Evolutionary conservation across 2,113 vertebrate genomes (phyloP).

Genomic region (Rhagologus leucostigma): DNA sequence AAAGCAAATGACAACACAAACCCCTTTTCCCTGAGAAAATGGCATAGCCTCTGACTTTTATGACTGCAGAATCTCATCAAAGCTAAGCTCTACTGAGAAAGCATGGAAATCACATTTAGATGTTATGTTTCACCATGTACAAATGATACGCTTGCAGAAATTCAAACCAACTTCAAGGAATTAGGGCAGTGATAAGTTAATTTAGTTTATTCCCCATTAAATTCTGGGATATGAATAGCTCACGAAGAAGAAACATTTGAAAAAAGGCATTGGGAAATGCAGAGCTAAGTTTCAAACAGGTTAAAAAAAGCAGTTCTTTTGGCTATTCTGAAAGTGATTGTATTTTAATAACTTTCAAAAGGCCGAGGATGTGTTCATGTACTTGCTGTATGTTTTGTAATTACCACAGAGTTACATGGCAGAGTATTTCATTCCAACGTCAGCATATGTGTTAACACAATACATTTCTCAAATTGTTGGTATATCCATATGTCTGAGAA

Average conservation of each 20-base stretch:
- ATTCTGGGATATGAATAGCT: not conserved
- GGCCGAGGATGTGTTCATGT: not conserved
- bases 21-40: not conserved
- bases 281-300: not conserved
- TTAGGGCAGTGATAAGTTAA: not conserved
- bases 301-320: not conserved
- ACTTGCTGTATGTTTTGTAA: not conserved
- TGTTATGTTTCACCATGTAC: not conserved
- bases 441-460: not conserved
- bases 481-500: not conserved
- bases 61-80: not conserved
- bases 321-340: not conserved
- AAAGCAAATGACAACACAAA: not conserved
- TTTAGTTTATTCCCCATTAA: not conserved
- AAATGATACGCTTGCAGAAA: not conserved
- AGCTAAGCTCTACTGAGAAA: not conserved
- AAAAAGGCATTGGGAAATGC: not conserved
- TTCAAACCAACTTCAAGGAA: not conserved
- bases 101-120: not conserved
- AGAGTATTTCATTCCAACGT: not conserved
- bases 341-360: not conserved
- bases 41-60: not conserved
- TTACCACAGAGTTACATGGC: not conserved
- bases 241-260: not conserved
- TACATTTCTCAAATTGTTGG: not conserved